Evolutionary conservation across 2,113 vertebrate genomes (phyloP).

Genomic region (Rattus rattus): DNA sequence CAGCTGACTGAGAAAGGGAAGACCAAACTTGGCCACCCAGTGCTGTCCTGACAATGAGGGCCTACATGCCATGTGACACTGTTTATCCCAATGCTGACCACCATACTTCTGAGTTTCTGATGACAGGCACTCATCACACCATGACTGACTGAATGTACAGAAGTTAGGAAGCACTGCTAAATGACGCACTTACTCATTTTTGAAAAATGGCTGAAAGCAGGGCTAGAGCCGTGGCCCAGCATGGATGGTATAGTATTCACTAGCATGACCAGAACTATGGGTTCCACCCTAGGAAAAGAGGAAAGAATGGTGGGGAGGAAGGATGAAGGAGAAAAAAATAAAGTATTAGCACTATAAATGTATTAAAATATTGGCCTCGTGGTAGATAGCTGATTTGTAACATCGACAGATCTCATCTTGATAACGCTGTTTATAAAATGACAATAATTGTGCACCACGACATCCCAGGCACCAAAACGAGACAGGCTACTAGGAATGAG

Average conservation of each 20-base stretch:
- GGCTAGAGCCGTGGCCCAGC: not conserved
- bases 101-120: not conserved
- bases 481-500: not conserved
- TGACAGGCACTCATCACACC: not conserved
- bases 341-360: not conserved
- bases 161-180: not conserved
- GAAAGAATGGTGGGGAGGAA: not conserved
- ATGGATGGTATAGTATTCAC: not conserved
- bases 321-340: not conserved
- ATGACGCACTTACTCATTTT: not conserved
- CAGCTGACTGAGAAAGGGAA: not conserved
- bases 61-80: not conserved
- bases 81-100: not conserved
- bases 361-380: not conserved
- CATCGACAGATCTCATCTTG: not conserved
- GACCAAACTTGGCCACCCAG: not conserved
- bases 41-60: not conserved
- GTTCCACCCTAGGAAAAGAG: not conserved
- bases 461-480: not conserved
- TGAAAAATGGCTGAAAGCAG: not conserved
- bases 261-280: not conserved
- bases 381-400: not conserved
- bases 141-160: not conserved
- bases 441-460: not conserved
- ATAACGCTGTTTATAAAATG: constrained; percentile 3